phyloP scores from a whole-genome alignment of 2,888 invertebrate genomes.

The Caenorhabditis virilis region DNA sequence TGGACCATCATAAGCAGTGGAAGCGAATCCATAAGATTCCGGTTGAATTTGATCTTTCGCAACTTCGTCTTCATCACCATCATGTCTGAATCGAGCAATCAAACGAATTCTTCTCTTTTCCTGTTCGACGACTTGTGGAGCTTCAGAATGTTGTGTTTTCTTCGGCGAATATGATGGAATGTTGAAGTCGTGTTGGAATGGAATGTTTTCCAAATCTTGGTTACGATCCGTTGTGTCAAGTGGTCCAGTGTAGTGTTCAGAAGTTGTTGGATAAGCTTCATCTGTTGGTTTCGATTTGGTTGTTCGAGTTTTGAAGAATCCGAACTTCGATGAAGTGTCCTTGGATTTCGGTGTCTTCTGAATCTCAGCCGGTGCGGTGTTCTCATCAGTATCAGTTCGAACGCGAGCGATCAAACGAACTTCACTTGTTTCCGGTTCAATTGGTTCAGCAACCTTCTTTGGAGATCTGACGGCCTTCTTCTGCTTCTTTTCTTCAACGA shows the following conservation, averaged over 20 bases:
- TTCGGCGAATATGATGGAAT: conserved; percentile 11
- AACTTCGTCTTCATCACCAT: too few species aligned
- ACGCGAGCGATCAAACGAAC: conserved; percentile 22
- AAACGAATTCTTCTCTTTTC: too few species aligned
- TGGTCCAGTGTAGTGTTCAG: conserved; percentile 21
- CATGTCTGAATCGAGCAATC: too few species aligned
- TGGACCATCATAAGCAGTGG: too few species aligned
- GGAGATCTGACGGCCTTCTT: conserved; percentile 16
- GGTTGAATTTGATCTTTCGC: too few species aligned
- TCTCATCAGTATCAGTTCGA: conserved; percentile 7
- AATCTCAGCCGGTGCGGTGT: conserved; percentile 3
- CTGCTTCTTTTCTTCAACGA: conserved; percentile 16
- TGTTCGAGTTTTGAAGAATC: conserved; percentile 17
- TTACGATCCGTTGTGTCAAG: conserved; percentile 16
- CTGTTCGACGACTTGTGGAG: too few species aligned
- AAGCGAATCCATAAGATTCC: too few species aligned
- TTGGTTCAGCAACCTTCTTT: conserved; percentile 11
- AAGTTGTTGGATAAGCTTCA: conserved; percentile 11
- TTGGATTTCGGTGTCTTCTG: conserved; percentile 12
- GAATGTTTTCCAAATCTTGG: conserved; percentile 21
- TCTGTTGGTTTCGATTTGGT: conserved; percentile 4
- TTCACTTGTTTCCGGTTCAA: conserved; percentile 15
- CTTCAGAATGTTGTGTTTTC: too few species aligned
- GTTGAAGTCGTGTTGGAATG: conserved; percentile 19
- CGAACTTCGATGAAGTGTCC: conserved; percentile 12